Percentiles rank a stretch among this genome's conserved stretches.
phyloP scores from a whole-genome alignment of 2,888 invertebrate genomes.

The Loripinus fragilis region DNA sequence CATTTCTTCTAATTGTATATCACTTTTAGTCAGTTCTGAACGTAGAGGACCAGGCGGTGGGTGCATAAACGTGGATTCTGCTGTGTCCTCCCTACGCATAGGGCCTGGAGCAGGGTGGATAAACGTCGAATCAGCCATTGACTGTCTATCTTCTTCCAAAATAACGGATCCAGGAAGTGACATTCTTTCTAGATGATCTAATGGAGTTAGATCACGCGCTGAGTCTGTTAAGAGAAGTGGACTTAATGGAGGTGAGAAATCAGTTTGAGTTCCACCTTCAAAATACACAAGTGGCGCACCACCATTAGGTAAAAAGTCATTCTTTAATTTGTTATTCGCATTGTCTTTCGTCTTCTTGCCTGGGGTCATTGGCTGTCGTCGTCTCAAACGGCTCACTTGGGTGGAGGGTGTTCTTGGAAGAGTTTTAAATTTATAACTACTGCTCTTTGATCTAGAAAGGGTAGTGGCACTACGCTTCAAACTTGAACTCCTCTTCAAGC shows the following conservation, averaged over 20 bases:
- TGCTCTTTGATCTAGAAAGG: not conserved
- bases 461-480: constrained; percentile 8
- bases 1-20: constrained; percentile 53
- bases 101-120: not conserved
- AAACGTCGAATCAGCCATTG: not conserved
- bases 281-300: constrained; percentile 30
- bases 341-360: constrained; percentile 39
- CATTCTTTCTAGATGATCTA: constrained; percentile 24
- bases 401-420: constrained; percentile 52
- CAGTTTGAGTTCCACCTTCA: constrained; percentile 58
- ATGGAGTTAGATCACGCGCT: not conserved
- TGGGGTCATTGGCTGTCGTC: constrained; percentile 21
- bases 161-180: constrained; percentile 40
- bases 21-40: constrained; percentile 54
- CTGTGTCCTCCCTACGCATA: not conserved
- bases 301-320: constrained; percentile 13
- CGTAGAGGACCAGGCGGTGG: constrained; percentile 29
- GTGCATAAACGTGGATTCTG: not conserved
- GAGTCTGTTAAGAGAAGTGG: constrained; percentile 34
- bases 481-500: constrained; percentile 6
- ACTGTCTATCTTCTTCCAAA: not conserved
- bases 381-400: constrained; percentile 47
- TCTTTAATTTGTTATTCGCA: constrained; percentile 13
- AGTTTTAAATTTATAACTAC: constrained; percentile 22
- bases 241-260: constrained; percentile 50